Evolutionary conservation across 2,888 invertebrate species (phyloP).

Genomic region (Aricia artaxerxes): DNA sequence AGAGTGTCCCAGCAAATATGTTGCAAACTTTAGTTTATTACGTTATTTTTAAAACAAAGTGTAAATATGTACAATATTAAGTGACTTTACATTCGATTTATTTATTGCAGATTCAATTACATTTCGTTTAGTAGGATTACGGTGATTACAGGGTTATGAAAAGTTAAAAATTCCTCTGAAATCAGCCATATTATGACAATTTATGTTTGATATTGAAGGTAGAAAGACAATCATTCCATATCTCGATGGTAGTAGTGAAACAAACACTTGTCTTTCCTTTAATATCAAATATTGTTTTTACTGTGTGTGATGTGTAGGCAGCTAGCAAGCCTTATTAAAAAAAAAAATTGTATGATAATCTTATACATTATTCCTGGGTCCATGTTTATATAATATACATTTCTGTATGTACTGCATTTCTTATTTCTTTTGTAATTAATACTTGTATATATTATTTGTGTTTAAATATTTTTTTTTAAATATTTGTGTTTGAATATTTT

Average conservation of each 20-base stretch:
- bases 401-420: too few species aligned
- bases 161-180: not conserved
- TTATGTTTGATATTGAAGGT: conserved; percentile 3
- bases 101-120: too few species aligned
- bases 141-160: not conserved
- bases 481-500: too few species aligned
- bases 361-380: too few species aligned
- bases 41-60: not conserved
- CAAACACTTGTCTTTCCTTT: not conserved
- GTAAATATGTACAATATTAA: too few species aligned
- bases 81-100: too few species aligned
- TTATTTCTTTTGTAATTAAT: too few species aligned
- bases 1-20: not conserved
- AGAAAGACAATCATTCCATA: not conserved
- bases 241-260: too few species aligned
- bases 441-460: too few species aligned
- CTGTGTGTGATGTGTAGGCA: not conserved
- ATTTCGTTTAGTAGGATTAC: not conserved
- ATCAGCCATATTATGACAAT: not conserved
- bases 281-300: not conserved
- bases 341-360: too few species aligned
- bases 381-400: too few species aligned
- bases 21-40: not conserved
- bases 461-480: too few species aligned
- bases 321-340: not conserved